Evolutionary conservation across 2,113 vertebrate species (phyloP), one percentile per base, ranked within the genome.

Genomic region (Salvelinus fontinalis): DNA sequence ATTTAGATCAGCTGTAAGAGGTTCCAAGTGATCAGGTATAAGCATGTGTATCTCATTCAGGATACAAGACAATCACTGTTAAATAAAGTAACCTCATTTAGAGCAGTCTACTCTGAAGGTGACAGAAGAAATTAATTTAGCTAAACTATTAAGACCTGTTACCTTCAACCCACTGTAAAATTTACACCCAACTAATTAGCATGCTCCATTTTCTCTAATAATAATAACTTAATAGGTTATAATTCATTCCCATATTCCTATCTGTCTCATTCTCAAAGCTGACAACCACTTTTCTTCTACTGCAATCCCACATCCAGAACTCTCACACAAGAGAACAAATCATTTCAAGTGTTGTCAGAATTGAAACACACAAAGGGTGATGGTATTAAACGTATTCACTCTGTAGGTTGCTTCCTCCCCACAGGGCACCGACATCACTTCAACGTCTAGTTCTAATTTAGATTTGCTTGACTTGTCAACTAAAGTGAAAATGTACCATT

Each of bases 51-150:
- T 62, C n/a, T 22, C n/a, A 8, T n/a, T 62, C 20, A 62, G n/a
- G 59, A 73, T 80, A 79, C 70, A 82, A 86, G 86, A 88, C 89
- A 91, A 91, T 91, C 85, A 85, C 88, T 54, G 49, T 88, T 84
- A 92, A 92, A 92, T 90, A 90, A 88, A 92, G 90, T 89, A 89
- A 91, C 90, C 90, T 87, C 85, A 90, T 92, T 91, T 91, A 87
- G 89, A 88, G 79, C 86, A 44, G 39, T 44, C 12, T 86, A 90
- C 88, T 86, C 85, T 91, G 39, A 44, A 91, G 90, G 91, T 92
- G 91, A 90, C 89, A 83, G 90, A 86, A 24, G 85, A 92, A 92
- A 91, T 90, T 91, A 89, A 91, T 92, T 92, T 90, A 86, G 85
- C 83, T 90, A 84, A 90, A 91, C 89, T 91, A 90, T 89, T 88